These are phyloP conservation scores for Drosophila simulans DNA, from an alignment of 1,140 invertebrate genomes.

Conservation along the genomic window DNA sequence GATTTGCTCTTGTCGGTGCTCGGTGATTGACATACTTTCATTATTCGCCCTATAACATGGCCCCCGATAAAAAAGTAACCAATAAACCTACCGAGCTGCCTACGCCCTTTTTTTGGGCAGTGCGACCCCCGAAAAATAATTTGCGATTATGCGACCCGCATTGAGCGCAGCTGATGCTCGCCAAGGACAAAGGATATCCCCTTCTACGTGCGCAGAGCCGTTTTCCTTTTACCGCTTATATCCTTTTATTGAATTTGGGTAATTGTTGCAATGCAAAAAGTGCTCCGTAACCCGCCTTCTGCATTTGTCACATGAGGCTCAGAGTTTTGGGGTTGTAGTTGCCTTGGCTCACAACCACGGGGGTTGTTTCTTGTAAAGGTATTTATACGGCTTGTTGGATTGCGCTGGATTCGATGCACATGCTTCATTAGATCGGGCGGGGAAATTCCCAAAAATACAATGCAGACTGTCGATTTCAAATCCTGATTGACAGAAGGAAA, in stretches of 20 bases:
- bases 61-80: slow-evolving; percentile 35
- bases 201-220: slow-evolving; percentile 15
- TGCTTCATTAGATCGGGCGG: slow-evolving; percentile 62
- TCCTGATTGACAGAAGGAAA: slow-evolving; percentile 34
- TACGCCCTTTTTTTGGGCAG: slow-evolving; percentile 34
- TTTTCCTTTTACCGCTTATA: slow-evolving; percentile 56
- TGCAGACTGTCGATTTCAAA: slow-evolving; percentile 21
- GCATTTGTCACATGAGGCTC: slow-evolving; percentile 59
- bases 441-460: slow-evolving; percentile 13
- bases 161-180: slow-evolving; percentile 62
- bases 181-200: slow-evolving; percentile 43
- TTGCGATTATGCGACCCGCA: slow-evolving; percentile 74
- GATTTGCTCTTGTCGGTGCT: slow-evolving; percentile 59
- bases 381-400: slow-evolving; percentile 69
- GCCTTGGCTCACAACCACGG: slow-evolving; percentile 1
- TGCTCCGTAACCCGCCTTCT: slow-evolving; percentile 37
- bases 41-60: slow-evolving; percentile 68
- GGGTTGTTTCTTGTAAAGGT: slow-evolving; percentile 62
- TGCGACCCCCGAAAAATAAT: slow-evolving; percentile 57
- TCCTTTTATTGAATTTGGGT: slow-evolving; percentile 71
- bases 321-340: slow-evolving; percentile 8
- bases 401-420: slow-evolving; percentile 55
- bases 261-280: slow-evolving; percentile 69
- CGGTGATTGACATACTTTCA: slow-evolving; percentile 76
- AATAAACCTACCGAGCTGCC: slow-evolving; percentile 26